Base-by-base conservation (phyloP, 1,140 invertebrate species). In the Forficula auricularia region DNA sequence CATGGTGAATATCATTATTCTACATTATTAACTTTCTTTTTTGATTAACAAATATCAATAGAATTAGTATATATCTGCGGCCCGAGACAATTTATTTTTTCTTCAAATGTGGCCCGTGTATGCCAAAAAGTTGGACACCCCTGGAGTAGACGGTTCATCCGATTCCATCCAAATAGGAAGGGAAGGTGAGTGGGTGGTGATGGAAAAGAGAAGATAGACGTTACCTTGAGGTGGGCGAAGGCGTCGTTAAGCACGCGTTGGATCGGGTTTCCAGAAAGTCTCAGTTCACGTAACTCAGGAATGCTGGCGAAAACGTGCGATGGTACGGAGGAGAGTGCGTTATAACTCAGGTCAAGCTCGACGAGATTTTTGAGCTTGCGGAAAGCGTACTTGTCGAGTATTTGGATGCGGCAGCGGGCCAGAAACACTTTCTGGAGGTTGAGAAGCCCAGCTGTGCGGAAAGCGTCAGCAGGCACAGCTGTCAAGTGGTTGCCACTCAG, bases 341-440 rank as follows among this genome's bases (percentile, higher is more conserved):
- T 87, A 45, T 75, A 65, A 43, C 80, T 82, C 36, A 86, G 58
- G 56, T 87, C 81, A 32, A 87, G 56, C 55, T 86, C 82, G 2
- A 86, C 75, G 13, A 83, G 59, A 53, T 82, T 82, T 22, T 70
- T 79, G 1, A 82, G 66, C 50, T 73, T 70, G 32, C 73, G 63
- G 54, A 82, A 82, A 2, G 75, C 72, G 51, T 68, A 69, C 14
- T 69, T 63, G 48, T 78, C 71, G 40, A 82, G 64, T 0, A 58
- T 59, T 44, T 69, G 67, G 31, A 82, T 57, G 38, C 65, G 63
- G 52, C 79, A 82, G 20, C 69, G 66, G 12, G 71, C 64, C 47
- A 84, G 54, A 54, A 75, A 82, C 12, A 86, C 69, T 49, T 80
- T 80, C 57, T 86, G 82, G 20, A 86, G 63, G 56, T 87, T 84